Conservation (phyloP, 2,797 vertebrate species). For the Phalanger gymnotis region DNA sequence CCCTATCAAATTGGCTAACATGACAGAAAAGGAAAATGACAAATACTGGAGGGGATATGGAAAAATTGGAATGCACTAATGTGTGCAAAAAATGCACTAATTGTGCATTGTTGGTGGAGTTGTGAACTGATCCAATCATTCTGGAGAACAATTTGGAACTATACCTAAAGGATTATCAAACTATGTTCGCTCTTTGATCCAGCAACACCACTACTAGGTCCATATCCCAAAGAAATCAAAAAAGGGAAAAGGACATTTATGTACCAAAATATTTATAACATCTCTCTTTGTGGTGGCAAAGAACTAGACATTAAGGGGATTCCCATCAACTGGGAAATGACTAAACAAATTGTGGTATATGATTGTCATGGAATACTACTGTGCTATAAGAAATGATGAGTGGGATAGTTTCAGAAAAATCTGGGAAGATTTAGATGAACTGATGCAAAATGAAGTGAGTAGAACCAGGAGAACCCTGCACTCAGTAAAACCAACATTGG, state of each 20-base stretch:
- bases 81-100: too few relatives aligned
- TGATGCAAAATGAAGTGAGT: background rate
- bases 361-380: background rate
- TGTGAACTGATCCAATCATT: background rate
- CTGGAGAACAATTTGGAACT: background rate
- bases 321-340: background rate
- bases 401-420: background rate
- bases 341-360: background rate
- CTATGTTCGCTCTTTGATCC: background rate
- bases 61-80: background rate
- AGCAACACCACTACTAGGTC: background rate
- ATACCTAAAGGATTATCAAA: background rate
- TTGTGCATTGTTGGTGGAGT: background rate
- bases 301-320: background rate
- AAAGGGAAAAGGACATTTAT: background rate
- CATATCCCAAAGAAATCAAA: background rate
- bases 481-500: background rate
- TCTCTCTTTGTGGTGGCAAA: background rate
- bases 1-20: too few relatives aligned
- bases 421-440: background rate
- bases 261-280: background rate
- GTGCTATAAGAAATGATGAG: background rate
- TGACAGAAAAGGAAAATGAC: too few relatives aligned
- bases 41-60: background rate
- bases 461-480: background rate